Evolutionary conservation across 2,888 invertebrate genomes (phyloP).

Genomic region (Scrobipalpa atriplicella): DNA sequence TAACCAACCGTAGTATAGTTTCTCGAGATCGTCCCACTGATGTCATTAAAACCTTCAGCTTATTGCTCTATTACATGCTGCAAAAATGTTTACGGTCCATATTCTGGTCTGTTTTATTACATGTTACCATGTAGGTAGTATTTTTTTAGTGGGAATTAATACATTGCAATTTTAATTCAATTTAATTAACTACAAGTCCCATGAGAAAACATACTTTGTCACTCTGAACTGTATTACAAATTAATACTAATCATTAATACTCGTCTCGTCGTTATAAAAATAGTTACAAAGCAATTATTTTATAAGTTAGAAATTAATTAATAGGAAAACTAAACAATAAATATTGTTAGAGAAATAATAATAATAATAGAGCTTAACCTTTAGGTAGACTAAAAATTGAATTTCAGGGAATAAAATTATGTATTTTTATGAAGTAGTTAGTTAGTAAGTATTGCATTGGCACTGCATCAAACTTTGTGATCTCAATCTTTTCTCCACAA

Average conservation of each 20-base stretch:
- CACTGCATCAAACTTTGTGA: not conserved
- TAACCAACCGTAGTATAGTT: not conserved
- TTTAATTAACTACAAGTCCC: not conserved
- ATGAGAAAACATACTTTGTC: not conserved
- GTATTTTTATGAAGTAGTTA: no score
- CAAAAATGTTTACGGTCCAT: constrained; percentile 5
- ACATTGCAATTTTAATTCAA: not conserved
- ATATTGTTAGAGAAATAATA: not conserved
- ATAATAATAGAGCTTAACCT: no score
- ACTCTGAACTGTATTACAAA: not conserved
- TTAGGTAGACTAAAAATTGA: no score
- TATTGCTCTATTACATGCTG: constrained; percentile 5
- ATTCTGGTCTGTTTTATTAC: not conserved
- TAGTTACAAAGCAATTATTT: no score
- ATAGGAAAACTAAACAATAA: not conserved
- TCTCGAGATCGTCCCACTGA: constrained; percentile 13
- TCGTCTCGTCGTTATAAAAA: no score
- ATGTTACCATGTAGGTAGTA: not conserved
- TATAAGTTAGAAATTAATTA: no score
- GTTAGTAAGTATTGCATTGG: not conserved
- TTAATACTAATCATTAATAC: not conserved
- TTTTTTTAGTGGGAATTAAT: not conserved
- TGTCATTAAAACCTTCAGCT: constrained; percentile 16
- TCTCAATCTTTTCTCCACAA: not conserved
- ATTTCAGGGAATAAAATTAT: no score